Conservation (phyloP, 1,140 invertebrate genomes). For the Agrilus planipennis region DNA sequence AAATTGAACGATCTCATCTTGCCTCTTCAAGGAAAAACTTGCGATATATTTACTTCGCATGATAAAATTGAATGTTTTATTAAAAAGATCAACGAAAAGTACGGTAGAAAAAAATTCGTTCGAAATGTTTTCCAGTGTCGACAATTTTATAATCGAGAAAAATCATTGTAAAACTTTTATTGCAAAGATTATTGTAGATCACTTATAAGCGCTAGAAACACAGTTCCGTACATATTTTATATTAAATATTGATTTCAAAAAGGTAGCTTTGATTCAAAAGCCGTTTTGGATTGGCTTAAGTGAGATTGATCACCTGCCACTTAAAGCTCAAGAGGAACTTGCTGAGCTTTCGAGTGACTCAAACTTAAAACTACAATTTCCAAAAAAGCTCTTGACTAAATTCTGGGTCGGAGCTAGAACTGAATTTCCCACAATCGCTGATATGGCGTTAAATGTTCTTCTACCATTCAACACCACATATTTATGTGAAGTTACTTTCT, state of each 20-base stretch:
- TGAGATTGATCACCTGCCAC: constrained; percentile 4
- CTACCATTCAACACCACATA: constrained; percentile 18
- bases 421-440: too few species aligned
- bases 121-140: constrained; percentile 2
- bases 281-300: constrained; percentile 5
- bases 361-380: constrained; percentile 12
- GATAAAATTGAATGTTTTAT: background rate
- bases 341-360: constrained; percentile 15
- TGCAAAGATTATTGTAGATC: constrained; percentile 9
- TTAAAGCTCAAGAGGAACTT: constrained; percentile 12
- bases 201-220: constrained; percentile 5
- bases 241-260: constrained; percentile 8
- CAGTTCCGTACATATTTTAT: constrained; percentile 7
- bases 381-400: constrained; percentile 8
- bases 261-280: constrained; percentile 5
- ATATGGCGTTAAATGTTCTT: constrained; percentile 8
- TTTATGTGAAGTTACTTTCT: constrained; percentile 19
- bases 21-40: too few species aligned
- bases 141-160: constrained; percentile 3
- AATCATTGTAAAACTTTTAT: constrained; percentile 7
- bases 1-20: background rate
- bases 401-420: constrained; percentile 10
- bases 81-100: background rate
- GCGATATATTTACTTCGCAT: background rate
- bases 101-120: constrained; percentile 1